These are phyloP conservation scores for Hofmannophila pseudospretella DNA, from an alignment of 2,888 invertebrate species.

Conservation along the genomic window DNA sequence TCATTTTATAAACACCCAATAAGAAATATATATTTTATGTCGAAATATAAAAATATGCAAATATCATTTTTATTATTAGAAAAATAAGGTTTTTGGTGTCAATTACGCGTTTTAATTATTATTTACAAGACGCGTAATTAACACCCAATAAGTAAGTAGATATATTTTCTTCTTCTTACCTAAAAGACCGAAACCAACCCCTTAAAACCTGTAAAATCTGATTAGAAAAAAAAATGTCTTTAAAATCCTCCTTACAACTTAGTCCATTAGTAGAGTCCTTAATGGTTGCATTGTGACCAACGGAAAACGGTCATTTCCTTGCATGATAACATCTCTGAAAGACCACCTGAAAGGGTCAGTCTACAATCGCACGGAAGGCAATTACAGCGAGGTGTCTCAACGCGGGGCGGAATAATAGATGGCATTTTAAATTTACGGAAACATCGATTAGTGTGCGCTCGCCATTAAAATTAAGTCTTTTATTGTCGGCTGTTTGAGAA, in stretches of 20 bases:
- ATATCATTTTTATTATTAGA: no score
- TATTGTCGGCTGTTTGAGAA: constrained; percentile 1
- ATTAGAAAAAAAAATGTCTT: constrained; percentile 2
- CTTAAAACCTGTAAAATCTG: background rate
- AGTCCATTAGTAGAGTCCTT: constrained; percentile 71
- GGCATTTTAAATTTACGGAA: constrained; percentile 48
- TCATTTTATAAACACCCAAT: no score
- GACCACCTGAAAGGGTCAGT: constrained; percentile 65
- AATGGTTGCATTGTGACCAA: constrained; percentile 71
- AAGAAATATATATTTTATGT: no score
- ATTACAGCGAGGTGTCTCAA: constrained; percentile 12
- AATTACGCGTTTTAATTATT: no score
- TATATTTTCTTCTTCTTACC: no score
- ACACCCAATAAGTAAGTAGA: no score
- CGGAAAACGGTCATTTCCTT: constrained; percentile 77
- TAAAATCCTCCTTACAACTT: constrained; percentile 30
- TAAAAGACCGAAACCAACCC: no score
- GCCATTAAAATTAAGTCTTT: constrained; percentile 13
- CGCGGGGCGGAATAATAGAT: constrained; percentile 32
- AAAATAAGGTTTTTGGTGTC: no score
- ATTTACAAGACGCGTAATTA: no score
- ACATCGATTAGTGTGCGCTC: constrained; percentile 31
- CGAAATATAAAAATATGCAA: no score
- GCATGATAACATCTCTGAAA: constrained; percentile 75
- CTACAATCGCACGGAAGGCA: constrained; percentile 50